Base-by-base conservation (phyloP, 2,797 vertebrate genomes). In the Rhinella marina region DNA sequence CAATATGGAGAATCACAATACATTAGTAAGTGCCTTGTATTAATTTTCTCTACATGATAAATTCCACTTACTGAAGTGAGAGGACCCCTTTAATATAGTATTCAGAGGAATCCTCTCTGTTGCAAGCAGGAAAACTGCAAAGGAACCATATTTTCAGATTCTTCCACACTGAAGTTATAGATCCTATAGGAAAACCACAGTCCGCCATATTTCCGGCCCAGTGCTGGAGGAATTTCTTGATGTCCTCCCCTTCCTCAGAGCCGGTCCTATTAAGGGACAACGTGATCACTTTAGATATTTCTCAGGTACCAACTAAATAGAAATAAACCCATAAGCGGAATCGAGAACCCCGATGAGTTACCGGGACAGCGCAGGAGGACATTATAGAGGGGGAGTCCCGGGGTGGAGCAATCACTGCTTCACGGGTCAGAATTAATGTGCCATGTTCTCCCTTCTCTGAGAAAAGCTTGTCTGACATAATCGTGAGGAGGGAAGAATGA, bases 401-500 rank as follows among this genome's bases (percentile, higher is more conserved):
- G 5, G 41, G 6, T 72, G n/a, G 62, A 66, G 61, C 61, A 52
- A 64, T 62, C 13, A 16, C 3, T 68, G 50, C 56, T 73, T 32
- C 48, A 21, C 27, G 75, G 66, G 62, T 84, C 41, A 17, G 27
- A 73, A 57, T 70, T 23, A 83, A 29, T 16, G 82, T 64, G 50
- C 81, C 14, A 1, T 50, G 32, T 64, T 66, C 10, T 82, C 68
- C 11, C 19, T 64, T 48, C 41, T 54, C 41, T 0, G 21, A 81
- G 78, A 62, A 61, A 6, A 61, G 29, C 52, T 57, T 61, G 78
- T 81, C n/a, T 81, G 78, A 82, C 81, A 82, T 6, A 82, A 66
- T 14, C 41, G 23, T 25, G 61, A 64, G 23, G 68, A 52, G 81
- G 29, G 77, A 79, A 59, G 56, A 59, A 59, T 7, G 48, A 68